A percentile compares a stretch with the other conserved stretches of the same genome.
phyloP scores from a whole-genome alignment of 1,140 invertebrate genomes.

The Meloidogyne floridensis region DNA sequence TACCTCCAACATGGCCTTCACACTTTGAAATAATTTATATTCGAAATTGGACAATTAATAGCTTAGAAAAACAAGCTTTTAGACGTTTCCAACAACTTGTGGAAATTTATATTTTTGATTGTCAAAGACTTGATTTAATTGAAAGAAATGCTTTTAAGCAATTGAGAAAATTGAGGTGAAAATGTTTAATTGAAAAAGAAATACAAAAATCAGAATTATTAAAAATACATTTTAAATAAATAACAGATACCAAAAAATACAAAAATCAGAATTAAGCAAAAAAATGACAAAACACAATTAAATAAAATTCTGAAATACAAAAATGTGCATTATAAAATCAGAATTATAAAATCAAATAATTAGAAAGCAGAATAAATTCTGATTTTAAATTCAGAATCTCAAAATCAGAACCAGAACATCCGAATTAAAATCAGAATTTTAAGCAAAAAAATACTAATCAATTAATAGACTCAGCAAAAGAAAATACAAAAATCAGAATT shows the following conservation, averaged over 20 bases:
- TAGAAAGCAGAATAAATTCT: too few species aligned
- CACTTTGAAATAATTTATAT: constrained; percentile 32
- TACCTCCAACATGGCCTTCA: constrained; percentile 44
- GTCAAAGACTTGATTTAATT: constrained; percentile 47
- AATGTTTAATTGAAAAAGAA: too few species aligned
- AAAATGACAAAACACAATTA: background rate
- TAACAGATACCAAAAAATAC: background rate
- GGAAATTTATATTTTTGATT: constrained; percentile 45
- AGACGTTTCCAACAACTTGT: constrained; percentile 42
- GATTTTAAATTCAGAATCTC: too few species aligned
- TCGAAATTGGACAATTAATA: constrained; percentile 43
- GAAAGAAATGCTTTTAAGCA: constrained; percentile 53
- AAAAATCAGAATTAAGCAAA: background rate
- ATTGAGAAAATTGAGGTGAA: constrained; percentile 43
- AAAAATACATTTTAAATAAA: background rate
- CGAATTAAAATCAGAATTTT: background rate
- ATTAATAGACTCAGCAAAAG: background rate
- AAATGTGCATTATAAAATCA: background rate
- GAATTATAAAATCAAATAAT: too few species aligned
- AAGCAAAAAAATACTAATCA: background rate
- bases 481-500: background rate
- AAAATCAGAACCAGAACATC: too few species aligned
- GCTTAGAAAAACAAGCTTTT: constrained; percentile 49
- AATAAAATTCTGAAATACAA: background rate
- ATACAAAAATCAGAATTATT: too few species aligned